These are phyloP conservation scores for Folsomia manolachei DNA, from an alignment of 2,888 invertebrate genomes.

Conservation along the genomic window DNA sequence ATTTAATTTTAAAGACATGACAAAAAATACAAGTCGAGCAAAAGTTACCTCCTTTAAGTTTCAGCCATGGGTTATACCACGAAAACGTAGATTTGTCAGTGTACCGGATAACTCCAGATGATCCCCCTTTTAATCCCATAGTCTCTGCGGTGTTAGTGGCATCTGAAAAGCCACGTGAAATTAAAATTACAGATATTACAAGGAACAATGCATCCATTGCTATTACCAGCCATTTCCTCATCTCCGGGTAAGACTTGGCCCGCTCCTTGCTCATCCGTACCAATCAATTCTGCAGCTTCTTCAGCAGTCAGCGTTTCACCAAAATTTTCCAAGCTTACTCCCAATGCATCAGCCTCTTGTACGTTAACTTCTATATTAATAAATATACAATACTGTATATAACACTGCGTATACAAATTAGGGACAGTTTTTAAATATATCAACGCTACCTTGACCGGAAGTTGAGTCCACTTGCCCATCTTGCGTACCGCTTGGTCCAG, in stretches of 20 bases:
- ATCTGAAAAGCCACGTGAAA: background rate
- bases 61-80: conserved; percentile 14
- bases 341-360: conserved; percentile 32
- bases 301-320: conserved; percentile 25
- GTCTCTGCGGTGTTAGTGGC: background rate
- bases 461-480: background rate
- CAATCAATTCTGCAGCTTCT: conserved; percentile 30
- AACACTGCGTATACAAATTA: background rate
- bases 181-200: background rate
- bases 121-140: conserved; percentile 24
- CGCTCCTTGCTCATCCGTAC: background rate
- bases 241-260: background rate
- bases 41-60: conserved; percentile 19
- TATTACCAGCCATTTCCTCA: background rate
- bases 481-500: conserved; percentile 57
- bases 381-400: conserved; percentile 10
- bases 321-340: conserved; percentile 21
- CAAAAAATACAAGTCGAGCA: too few relatives aligned
- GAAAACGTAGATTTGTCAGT: background rate
- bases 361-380: conserved; percentile 25
- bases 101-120: background rate
- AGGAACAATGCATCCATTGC: too few relatives aligned
- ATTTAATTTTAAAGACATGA: too few relatives aligned
- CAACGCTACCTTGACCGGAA: conserved; percentile 5
- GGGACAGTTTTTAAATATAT: background rate